Percentiles rank a stretch among this genome's conserved stretches.
phyloP scores from a whole-genome alignment of 2,888 invertebrate genomes.

The Rhodophaea formosa region DNA sequence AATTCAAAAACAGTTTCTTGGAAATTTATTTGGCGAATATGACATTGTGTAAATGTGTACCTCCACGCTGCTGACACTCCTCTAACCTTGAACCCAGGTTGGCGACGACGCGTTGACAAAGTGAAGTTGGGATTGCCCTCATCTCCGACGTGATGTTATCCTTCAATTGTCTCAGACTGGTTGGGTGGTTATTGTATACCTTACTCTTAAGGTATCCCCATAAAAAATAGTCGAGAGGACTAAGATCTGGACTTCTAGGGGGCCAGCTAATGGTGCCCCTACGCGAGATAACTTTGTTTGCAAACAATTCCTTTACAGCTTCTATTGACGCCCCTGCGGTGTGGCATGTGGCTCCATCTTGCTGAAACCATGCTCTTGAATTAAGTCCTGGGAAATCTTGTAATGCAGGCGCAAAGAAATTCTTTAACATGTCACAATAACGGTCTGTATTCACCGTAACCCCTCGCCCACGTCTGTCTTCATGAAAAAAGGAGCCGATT shows the following conservation, averaged over 20 bases:
- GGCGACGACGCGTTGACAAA: slow-evolving; percentile 11
- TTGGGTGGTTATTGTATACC: slow-evolving; percentile 15
- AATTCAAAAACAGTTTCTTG: slow-evolving; percentile 5
- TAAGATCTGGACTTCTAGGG: slow-evolving; percentile 13
- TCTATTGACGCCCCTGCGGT: slow-evolving; percentile 1
- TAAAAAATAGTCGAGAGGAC: slow-evolving; percentile 16
- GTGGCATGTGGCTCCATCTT: slow-evolving; percentile 24
- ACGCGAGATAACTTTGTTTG: neutral
- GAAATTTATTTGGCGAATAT: slow-evolving; percentile 22
- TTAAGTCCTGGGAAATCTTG: slow-evolving; percentile 18
- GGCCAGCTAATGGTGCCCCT: slow-evolving; percentile 5
- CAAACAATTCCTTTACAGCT: neutral
- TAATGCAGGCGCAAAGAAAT: neutral
- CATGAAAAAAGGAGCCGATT: neutral
- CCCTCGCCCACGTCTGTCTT: too few relatives aligned
- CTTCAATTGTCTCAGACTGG: slow-evolving; percentile 14
- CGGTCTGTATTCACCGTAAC: too few relatives aligned
- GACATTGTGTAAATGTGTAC: slow-evolving; percentile 10
- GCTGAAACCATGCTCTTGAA: slow-evolving; percentile 27
- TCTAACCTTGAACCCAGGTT: slow-evolving; percentile 6
- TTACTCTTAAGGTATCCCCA: slow-evolving; percentile 18
- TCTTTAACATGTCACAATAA: too few relatives aligned
- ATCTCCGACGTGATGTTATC: slow-evolving; percentile 17
- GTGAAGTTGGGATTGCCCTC: slow-evolving; percentile 15
- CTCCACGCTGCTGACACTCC: slow-evolving; percentile 8